Evolutionary conservation across 2,888 invertebrate species (phyloP).

Genomic region (Phyto melanocephala): DNA sequence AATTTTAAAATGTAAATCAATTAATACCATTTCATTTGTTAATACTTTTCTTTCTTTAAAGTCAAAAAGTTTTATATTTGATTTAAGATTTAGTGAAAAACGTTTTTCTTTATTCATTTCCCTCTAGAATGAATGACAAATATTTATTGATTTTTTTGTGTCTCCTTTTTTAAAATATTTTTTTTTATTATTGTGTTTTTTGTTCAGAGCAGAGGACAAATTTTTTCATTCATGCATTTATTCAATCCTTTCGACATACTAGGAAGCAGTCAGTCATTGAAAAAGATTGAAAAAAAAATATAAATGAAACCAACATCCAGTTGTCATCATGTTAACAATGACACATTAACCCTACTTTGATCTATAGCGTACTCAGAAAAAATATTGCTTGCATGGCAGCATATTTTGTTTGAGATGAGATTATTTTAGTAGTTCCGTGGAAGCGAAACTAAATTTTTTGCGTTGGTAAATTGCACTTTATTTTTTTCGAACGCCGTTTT

Average conservation of each 20-base stretch:
- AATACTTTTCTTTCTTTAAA: too few relatives aligned
- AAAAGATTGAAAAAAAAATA: background rate
- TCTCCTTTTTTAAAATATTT: constrained; percentile 34
- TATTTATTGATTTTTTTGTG: constrained; percentile 43
- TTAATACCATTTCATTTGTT: too few relatives aligned
- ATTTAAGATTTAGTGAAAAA: constrained; percentile 14
- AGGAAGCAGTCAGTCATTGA: constrained; percentile 44
- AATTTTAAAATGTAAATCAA: too few relatives aligned
- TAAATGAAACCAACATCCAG: background rate
- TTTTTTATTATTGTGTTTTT: background rate
- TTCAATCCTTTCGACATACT: constrained; percentile 31
- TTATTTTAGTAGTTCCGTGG: too few relatives aligned
- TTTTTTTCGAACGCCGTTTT: too few relatives aligned
- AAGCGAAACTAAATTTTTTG: too few relatives aligned
- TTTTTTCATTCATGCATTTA: constrained; percentile 54
- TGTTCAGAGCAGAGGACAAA: constrained; percentile 35
- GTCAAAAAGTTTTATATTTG: too few relatives aligned
- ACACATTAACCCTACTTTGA: constrained; percentile 17
- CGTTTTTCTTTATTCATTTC: background rate
- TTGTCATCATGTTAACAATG: constrained; percentile 34
- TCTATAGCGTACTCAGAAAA: background rate
- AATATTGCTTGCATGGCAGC: too few relatives aligned
- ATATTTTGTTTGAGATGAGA: too few relatives aligned
- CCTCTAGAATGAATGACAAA: constrained; percentile 13
- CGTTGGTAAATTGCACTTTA: too few relatives aligned